Base-by-base conservation (phyloP, 1,140 invertebrate genomes). In the Yoshiicerus persimilis region DNA sequence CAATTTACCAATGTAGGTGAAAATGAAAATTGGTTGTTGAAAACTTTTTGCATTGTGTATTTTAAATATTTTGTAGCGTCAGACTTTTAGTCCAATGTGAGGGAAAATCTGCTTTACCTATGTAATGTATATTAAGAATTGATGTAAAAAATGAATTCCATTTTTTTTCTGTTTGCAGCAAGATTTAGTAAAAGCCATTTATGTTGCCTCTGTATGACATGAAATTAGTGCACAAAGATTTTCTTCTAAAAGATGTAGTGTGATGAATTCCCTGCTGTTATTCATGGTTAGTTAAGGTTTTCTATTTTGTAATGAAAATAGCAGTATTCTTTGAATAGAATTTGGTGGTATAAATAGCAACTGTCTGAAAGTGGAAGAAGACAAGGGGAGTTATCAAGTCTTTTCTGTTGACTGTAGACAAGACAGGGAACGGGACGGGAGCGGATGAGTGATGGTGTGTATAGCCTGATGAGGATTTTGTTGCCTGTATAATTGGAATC, bases 401-500 rank as follows among this genome's bases (percentile, higher is more conserved):
- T 32, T 30, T 66, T 64, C 1, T 32, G 70, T 62, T 34, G 39
- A 11, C 38, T 34, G 25, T 47, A 36, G 56, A 85, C 30, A 85
- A 85, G 39, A 30, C 20, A 70, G 23, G 38, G 86, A 66, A 75
- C 16, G 34, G 32, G 86, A 41, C 36, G 66, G 41, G 41, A 41
- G 36, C 30, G 66, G 87, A 88, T 88, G 87, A 88, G 25, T 41
- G 87, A 88, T 88, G 77, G 80, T 88, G 77, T 88, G 87, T 85
- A 84, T 66, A 62, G 83, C 13, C 80, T 88, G 77, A 88, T 85
- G 87, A 85, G 87, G 87, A 88, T 88, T 88, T 88, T 62, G 87
- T 88, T 88, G 77, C 87, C 87, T 85, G 83, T 88, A 88, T 88
- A 88, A 88, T 88, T 88, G 87, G 80, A 88, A 88, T 88, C 87